Evolutionary conservation across 2,113 vertebrate species (phyloP), one percentile per base, ranked within the genome.

Genomic region (Sebastes schlegelii): DNA sequence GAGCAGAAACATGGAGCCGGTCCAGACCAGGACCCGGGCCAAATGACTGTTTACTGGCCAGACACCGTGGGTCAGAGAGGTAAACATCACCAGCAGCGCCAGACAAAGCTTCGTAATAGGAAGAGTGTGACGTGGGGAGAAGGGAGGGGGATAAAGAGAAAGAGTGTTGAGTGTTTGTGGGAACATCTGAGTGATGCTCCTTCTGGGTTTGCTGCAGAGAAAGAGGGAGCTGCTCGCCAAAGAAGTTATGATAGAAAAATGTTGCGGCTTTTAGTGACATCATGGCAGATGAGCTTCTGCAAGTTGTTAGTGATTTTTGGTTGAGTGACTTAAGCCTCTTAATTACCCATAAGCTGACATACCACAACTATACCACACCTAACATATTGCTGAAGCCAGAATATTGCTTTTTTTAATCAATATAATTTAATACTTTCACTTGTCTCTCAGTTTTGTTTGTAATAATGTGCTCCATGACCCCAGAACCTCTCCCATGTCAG

Each of bases 21-120:
- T 84, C 87, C 80, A 76, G 61, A 68, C 64, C 77, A 71, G 69
- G 73, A 72, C 67, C 11, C 7, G 6, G 52, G 79, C 72, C 78
- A 1, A 86, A 6, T 13, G 46, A 68, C 14, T 91, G 80, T 92
- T 92, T 91, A 87, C 79, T 78, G 42, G 74, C 48, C 73, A 84
- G 70, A 83, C 74, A 61, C 64, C 49, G 7, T 55, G 51, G 76
- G 83, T 82, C 83, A 78, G 57, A 60, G 78, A 61, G 43, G 77
- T 91, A 86, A 90, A 88, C 79, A 82, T 43, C 64, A 72, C 7
- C 43, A 60, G 70, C 54, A 89, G 74, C 58, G 62, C 23, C 57
- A 82, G 21, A 75, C 26, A 77, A 64, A 63, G 62, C 65, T 46
- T 46, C n/a, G 43, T 34, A 70, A 70, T 58, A 82, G 52, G 62